These are phyloP conservation scores for Ahaetulla prasina DNA, from an alignment of 2,113 vertebrate genomes.

Conservation along the genomic window DNA sequence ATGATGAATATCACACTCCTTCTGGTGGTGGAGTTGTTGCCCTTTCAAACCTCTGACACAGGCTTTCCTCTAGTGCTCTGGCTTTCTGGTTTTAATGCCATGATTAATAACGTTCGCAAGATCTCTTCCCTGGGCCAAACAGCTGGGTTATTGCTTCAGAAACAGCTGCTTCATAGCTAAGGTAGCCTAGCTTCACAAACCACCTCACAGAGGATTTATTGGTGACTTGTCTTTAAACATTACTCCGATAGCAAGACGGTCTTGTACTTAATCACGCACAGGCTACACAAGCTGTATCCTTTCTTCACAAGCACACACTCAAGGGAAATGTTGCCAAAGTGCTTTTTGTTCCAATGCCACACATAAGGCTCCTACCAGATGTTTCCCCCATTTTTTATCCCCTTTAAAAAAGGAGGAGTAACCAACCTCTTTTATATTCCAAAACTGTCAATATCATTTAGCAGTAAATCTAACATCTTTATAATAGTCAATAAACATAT, in stretches of 20 bases:
- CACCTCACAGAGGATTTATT: slow-evolving; percentile 53
- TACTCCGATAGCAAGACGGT: slow-evolving; percentile 61
- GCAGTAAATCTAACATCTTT: slow-evolving; percentile 74
- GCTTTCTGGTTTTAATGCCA: slow-evolving; percentile 47
- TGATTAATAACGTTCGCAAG: slow-evolving; percentile 62
- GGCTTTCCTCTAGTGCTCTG: slow-evolving; percentile 39
- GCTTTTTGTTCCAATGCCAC: slow-evolving; percentile 57
- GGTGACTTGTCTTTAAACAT: slow-evolving; percentile 60
- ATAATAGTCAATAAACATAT: slow-evolving; percentile 74
- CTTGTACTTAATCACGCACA: slow-evolving; percentile 57
- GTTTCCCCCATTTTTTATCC: slow-evolving; percentile 31
- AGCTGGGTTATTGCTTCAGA: slow-evolving; percentile 61
- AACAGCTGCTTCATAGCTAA: slow-evolving; percentile 66
- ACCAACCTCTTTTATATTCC: slow-evolving; percentile 49
- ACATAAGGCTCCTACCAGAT: slow-evolving; percentile 65
- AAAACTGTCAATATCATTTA: slow-evolving; percentile 76
- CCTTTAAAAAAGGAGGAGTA: slow-evolving; percentile 33
- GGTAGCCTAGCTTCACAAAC: slow-evolving; percentile 50
- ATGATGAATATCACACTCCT: background rate
- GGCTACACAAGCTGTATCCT: slow-evolving; percentile 49
- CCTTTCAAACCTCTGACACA: slow-evolving; percentile 24
- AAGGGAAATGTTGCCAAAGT: slow-evolving; percentile 37
- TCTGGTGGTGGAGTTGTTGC: slow-evolving; percentile 24
- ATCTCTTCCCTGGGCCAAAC: slow-evolving; percentile 56
- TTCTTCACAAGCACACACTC: slow-evolving; percentile 45